Evolutionary conservation across 1,140 invertebrate species (phyloP).

Genomic region (Periplaneta americana): DNA sequence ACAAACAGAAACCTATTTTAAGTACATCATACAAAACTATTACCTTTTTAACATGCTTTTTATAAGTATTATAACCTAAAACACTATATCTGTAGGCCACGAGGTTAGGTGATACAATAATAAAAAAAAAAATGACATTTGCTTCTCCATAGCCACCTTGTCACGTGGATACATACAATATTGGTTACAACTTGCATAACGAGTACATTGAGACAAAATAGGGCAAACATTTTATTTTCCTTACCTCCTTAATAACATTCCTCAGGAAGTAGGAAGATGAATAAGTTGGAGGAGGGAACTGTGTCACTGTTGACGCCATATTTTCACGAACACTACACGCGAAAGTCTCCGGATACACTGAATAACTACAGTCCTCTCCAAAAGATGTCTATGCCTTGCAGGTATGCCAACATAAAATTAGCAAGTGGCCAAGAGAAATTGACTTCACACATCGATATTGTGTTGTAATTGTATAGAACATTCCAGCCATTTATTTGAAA

Average conservation of each 20-base stretch:
- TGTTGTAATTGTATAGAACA: too few species aligned
- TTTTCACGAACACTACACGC: background rate
- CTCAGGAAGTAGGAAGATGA: conserved; percentile 14
- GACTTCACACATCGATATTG: too few species aligned
- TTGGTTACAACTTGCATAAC: background rate
- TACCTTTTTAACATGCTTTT: too few species aligned
- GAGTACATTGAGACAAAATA: background rate
- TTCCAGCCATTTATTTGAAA: too few species aligned
- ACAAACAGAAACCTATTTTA: too few species aligned
- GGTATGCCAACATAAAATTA: background rate
- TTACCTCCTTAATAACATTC: conserved; percentile 17
- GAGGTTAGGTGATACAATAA: background rate
- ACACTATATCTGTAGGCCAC: background rate
- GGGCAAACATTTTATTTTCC: background rate
- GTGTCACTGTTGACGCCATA: conserved; percentile 16
- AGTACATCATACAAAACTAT: too few species aligned
- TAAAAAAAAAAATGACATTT: background rate
- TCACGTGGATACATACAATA: background rate
- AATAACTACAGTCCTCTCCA: background rate
- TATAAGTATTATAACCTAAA: too few species aligned
- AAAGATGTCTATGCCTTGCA: background rate
- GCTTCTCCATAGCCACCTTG: background rate
- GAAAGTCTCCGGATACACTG: background rate
- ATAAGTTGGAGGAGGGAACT: conserved; percentile 16
- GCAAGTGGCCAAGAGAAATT: background rate